Evolutionary conservation across 1,140 invertebrate genomes (phyloP).

Genomic region (Drosophila nannoptera): DNA sequence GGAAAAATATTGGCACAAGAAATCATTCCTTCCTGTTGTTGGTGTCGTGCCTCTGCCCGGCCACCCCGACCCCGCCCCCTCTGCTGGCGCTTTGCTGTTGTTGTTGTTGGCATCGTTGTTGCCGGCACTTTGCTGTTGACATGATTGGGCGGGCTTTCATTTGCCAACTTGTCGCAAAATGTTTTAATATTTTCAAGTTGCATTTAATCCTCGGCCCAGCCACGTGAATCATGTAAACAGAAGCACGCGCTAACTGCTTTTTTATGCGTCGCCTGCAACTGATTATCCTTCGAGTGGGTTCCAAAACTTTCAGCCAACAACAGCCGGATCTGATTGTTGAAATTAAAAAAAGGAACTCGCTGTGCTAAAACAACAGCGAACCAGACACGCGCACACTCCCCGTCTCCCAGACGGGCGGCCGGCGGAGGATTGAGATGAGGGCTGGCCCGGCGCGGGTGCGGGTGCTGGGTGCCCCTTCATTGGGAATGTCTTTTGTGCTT

Average conservation of each 20-base stretch:
- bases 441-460: constrained; percentile 34
- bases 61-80: not conserved
- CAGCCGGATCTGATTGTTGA: constrained; percentile 23
- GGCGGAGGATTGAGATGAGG: constrained; percentile 13
- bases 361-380: constrained; percentile 41
- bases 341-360: constrained; percentile 59
- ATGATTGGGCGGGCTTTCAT: constrained; percentile 74
- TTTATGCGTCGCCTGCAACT: constrained; percentile 31
- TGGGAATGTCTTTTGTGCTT: constrained; percentile 63
- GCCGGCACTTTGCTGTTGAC: constrained; percentile 69
- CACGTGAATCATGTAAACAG: constrained; percentile 75
- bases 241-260: constrained; percentile 52
- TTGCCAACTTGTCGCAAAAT: constrained; percentile 77
- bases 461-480: constrained; percentile 17
- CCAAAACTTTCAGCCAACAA: not conserved
- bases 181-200: constrained; percentile 78
- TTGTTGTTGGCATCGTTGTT: constrained; percentile 29
- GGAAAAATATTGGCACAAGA: constrained; percentile 79
- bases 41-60: constrained; percentile 53
- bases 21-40: constrained; percentile 79
- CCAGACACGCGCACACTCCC: constrained; percentile 45
- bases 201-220: constrained; percentile 69
- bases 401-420: constrained; percentile 29
- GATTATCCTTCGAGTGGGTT: constrained; percentile 46
- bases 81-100: constrained; percentile 19